Percentiles rank a stretch among this genome's conserved stretches.
Evolutionary conservation across 2,888 invertebrate genomes (phyloP).

Genomic region (Eulithis testata): DNA sequence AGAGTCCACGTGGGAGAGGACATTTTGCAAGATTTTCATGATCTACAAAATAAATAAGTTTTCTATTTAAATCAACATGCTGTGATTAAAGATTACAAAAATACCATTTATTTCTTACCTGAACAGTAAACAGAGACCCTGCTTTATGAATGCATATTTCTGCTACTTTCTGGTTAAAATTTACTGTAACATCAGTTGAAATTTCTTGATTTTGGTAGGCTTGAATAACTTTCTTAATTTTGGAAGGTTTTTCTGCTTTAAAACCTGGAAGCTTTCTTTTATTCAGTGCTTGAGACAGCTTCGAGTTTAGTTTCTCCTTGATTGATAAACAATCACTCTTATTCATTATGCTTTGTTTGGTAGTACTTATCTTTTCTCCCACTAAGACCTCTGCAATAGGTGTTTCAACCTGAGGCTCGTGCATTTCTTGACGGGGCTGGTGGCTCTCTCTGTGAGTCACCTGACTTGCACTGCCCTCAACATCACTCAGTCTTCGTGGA

Average conservation of each 20-base stretch:
- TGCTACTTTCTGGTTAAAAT: slow-evolving; percentile 67
- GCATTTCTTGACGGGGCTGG: slow-evolving; percentile 1
- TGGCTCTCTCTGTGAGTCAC: slow-evolving; percentile 40
- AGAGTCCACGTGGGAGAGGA: slow-evolving; percentile 79
- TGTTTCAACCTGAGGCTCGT: slow-evolving; percentile 1
- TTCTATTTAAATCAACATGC: neutral
- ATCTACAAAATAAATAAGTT: slow-evolving; percentile 78
- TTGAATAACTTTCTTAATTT: slow-evolving; percentile 59
- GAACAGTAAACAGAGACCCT: slow-evolving; percentile 59
- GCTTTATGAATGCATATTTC: slow-evolving; percentile 67
- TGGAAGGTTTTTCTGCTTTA: slow-evolving; percentile 67
- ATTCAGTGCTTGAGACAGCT: slow-evolving; percentile 73
- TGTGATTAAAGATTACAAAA: too few species aligned
- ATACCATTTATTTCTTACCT: slow-evolving; percentile 53
- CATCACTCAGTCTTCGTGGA: slow-evolving; percentile 85
- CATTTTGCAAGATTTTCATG: slow-evolving; percentile 89
- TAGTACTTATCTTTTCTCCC: slow-evolving; percentile 47
- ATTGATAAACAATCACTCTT: slow-evolving; percentile 75
- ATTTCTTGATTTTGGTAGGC: slow-evolving; percentile 31
- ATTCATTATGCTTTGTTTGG: slow-evolving; percentile 64
- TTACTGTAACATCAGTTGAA: slow-evolving; percentile 64
- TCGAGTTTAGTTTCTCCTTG: slow-evolving; percentile 76
- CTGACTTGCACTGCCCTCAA: slow-evolving; percentile 54
- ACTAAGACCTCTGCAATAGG: slow-evolving; percentile 50
- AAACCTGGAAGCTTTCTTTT: slow-evolving; percentile 72